Conservation (phyloP, 2,113 vertebrate genomes). For the Pycnonotus jocosus region DNA sequence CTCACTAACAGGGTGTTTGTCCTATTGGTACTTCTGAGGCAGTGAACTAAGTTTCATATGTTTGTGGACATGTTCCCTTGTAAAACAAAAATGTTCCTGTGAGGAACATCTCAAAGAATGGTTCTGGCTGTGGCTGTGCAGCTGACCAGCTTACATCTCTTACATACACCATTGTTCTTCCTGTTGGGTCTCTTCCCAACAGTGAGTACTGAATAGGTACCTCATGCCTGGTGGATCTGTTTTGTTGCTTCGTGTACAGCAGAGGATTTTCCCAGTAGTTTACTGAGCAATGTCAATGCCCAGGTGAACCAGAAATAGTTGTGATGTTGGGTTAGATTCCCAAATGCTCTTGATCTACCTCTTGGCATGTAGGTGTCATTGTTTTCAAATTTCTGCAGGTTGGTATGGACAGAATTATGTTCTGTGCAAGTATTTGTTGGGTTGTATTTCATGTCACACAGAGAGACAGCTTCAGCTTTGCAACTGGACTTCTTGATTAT, state of each 20-base stretch:
- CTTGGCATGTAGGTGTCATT: background rate
- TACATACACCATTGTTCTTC: background rate
- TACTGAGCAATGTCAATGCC: background rate
- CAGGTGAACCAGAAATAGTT: background rate
- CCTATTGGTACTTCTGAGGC: background rate
- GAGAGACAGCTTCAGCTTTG: background rate
- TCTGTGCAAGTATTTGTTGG: background rate
- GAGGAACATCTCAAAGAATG: background rate
- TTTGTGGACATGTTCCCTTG: background rate
- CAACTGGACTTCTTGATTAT: background rate
- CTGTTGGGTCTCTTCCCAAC: background rate
- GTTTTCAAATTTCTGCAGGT: background rate
- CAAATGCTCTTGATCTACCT: background rate
- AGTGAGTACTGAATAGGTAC: background rate
- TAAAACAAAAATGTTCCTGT: background rate
- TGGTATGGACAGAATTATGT: background rate
- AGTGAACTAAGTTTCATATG: background rate
- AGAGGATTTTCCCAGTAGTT: background rate
- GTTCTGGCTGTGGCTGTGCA: background rate
- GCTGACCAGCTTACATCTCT: background rate
- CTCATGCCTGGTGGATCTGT: background rate
- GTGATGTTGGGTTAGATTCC: background rate
- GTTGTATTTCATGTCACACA: background rate
- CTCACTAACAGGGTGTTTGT: rapidly evolving
- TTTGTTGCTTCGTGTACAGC: background rate